A percentile compares a stretch with the other conserved stretches of the same genome.
phyloP scores from a whole-genome alignment of 2,888 invertebrate species.

The Palloptera scutellata region DNA sequence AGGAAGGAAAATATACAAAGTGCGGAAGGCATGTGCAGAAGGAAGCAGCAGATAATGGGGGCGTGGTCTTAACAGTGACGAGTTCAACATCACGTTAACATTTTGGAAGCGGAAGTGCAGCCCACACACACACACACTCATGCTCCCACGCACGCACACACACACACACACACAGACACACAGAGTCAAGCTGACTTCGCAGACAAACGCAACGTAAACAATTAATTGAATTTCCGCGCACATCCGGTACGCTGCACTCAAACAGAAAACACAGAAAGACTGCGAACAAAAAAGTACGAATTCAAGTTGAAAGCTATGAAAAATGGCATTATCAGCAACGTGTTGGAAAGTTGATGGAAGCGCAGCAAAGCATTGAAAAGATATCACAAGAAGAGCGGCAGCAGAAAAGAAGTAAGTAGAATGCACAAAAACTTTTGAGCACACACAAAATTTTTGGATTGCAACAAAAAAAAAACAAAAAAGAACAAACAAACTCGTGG shows the following conservation, averaged over 20 bases:
- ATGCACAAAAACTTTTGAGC: not conserved
- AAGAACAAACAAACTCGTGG: too few relatives aligned
- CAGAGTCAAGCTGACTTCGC: not conserved
- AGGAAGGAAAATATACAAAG: too few relatives aligned
- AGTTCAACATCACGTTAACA: too few relatives aligned
- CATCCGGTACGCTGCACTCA: slow-evolving; percentile 27
- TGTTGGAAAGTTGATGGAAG: slow-evolving; percentile 25
- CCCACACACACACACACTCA: not conserved
- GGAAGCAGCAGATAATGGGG: too few relatives aligned
- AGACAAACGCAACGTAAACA: slow-evolving; percentile 36
- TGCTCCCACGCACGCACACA: not conserved
- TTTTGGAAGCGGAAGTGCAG: too few relatives aligned
- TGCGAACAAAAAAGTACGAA: slow-evolving; percentile 3
- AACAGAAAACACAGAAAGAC: not conserved
- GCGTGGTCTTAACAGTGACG: too few relatives aligned
- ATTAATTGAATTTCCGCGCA: slow-evolving; percentile 39
- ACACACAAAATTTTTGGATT: too few relatives aligned
- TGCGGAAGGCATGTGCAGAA: too few relatives aligned
- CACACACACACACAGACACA: slow-evolving; percentile 13
- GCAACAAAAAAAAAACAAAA: too few relatives aligned
- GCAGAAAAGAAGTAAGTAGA: not conserved
- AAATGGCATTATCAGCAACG: slow-evolving; percentile 23
- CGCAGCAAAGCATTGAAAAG: slow-evolving; percentile 2
- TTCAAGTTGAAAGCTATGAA: slow-evolving; percentile 7
- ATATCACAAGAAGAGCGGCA: slow-evolving; percentile 9